phyloP scores from a whole-genome alignment of 2,113 vertebrate species.

The Redunca redunca region DNA sequence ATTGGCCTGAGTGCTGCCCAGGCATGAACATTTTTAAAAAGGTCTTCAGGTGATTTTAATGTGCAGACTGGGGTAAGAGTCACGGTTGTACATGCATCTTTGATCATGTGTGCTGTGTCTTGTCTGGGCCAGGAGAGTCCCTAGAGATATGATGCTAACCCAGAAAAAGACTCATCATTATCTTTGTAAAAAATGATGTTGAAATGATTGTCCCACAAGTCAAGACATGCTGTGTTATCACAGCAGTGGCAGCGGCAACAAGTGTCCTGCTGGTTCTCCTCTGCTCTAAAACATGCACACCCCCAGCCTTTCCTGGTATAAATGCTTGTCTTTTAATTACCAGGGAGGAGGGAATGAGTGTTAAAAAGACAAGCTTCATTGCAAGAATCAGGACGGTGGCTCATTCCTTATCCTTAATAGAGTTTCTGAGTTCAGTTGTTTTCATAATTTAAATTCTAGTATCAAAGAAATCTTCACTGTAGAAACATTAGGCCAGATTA shows the following conservation, averaged over 20 bases:
- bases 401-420: slow-evolving; percentile 67
- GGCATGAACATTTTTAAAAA: not conserved
- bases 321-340: slow-evolving; percentile 22
- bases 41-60: not conserved
- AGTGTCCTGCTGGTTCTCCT: not conserved
- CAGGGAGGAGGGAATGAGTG: slow-evolving; percentile 45
- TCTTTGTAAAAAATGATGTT: not conserved
- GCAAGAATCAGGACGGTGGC: slow-evolving; percentile 32
- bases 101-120: not conserved
- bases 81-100: not conserved
- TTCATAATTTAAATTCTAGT: slow-evolving; percentile 64
- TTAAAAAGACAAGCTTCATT: slow-evolving; percentile 66
- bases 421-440: slow-evolving; percentile 19
- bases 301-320: not conserved
- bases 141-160: not conserved
- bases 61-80: not conserved
- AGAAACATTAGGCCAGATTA: slow-evolving; percentile 47
- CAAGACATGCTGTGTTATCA: not conserved
- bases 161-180: not conserved
- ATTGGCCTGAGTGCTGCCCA: not conserved
- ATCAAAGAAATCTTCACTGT: slow-evolving; percentile 59
- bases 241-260: not conserved
- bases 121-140: not conserved
- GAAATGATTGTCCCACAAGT: not conserved
- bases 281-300: not conserved